These are phyloP conservation scores for Tuberolachnus salignus DNA, from an alignment of 2,888 invertebrate genomes.

Conservation along the genomic window DNA sequence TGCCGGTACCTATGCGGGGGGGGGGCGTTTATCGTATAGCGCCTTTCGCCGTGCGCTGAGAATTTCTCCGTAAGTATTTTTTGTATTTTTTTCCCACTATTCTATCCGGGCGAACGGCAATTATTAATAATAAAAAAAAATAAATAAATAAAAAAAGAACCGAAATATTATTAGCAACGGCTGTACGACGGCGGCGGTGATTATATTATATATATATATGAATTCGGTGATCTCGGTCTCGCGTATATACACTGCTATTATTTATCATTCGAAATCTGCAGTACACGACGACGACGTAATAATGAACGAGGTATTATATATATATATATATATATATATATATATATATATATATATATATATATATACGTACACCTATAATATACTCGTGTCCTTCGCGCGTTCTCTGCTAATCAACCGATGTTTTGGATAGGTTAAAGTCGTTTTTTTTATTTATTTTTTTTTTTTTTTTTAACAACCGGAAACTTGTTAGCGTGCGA, in stretches of 20 bases:
- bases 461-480: conserved; percentile 19
- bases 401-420: conserved; percentile 20
- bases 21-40: not conserved
- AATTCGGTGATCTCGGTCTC: conserved; percentile 16
- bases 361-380: not conserved
- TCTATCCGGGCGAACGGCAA: not conserved
- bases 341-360: not conserved
- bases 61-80: not conserved
- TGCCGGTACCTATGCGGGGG: too few species aligned
- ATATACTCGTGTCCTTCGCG: conserved; percentile 30
- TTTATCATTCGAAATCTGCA: not conserved
- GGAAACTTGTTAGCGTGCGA: conserved; percentile 37
- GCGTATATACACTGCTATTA: not conserved
- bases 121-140: not conserved
- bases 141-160: too few species aligned
- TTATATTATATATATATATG: not conserved
- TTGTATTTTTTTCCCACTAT: too few species aligned
- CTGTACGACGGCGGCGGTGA: not conserved
- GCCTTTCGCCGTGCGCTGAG: not conserved
- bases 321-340: not conserved
- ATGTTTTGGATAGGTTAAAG: conserved; percentile 26
- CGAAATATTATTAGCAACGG: not conserved
- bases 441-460: not conserved
- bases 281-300: too few species aligned
- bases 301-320: too few species aligned